Base-by-base conservation (phyloP, 1,140 invertebrate species). In the Cotesia vestalis region DNA sequence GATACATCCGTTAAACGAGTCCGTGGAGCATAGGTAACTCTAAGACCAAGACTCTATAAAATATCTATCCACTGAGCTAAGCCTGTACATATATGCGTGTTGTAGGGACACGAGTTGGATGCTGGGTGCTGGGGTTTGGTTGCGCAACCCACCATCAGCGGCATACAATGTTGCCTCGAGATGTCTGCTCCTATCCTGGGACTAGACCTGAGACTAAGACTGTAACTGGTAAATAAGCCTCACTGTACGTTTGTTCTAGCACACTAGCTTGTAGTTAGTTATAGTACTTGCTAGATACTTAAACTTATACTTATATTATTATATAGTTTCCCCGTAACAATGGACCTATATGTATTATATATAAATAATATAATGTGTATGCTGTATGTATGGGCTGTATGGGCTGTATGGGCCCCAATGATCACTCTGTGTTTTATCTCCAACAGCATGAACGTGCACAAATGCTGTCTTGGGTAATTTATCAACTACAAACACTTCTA, bases 71-170 rank as follows among this genome's bases (percentile, higher is more conserved):
- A 27, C 27, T 27, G 27, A 27, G 27, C 27, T 27, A 27, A 2
- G 27, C 27, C 27, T 27, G 3, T 27, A 27, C 27, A 27, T 27
- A 27, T 27, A 46, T 46, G 40, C 40, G 40, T 46, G 34, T 27
- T 67, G 66, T 67, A 55, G 66, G 46, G 66, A 53, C 17, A 34
- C 3, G 38, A 27, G 27, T 14, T 57, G 5, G n/a, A 57, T 14
- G 4, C 12, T 12, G 60, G n/a, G 62, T 27, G 27, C 27, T 27
- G 27, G 27, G 27, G 27, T 27, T 27, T 27, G 40, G 51, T 67
- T 67, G 66, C 66, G 66, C 51, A 67, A 67, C 27, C 40, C 62
- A 55, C 3, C 51, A 67, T 46, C 64, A 67, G 4, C 66, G 35
- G 51, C 66, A 20, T 27, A 27, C 9, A 59, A 8, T 4, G 17